phyloP scores from a whole-genome alignment of 2,113 vertebrate species.

The Eclectus roratus region DNA sequence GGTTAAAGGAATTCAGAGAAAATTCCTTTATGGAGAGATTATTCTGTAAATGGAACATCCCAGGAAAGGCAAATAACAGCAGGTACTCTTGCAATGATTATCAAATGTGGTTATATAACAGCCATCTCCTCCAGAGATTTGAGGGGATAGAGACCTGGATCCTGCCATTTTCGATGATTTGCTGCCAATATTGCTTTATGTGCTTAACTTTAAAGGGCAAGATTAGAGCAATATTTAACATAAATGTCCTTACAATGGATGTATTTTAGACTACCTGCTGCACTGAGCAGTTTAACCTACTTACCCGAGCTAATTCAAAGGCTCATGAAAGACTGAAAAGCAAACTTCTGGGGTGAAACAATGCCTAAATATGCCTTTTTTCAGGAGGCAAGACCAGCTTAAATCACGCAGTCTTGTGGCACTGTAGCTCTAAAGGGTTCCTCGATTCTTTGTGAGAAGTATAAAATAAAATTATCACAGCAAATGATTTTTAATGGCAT shows the following conservation, averaged over 20 bases:
- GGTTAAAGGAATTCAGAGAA: conserved; percentile 4
- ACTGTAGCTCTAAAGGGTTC: background rate
- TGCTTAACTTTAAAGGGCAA: conserved; percentile 17
- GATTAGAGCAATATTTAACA: background rate
- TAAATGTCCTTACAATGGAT: background rate
- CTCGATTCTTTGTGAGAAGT: background rate
- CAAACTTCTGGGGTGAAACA: background rate
- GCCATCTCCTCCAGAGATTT: background rate
- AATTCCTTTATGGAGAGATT: conserved; percentile 20
- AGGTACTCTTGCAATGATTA: background rate
- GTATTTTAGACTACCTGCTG: background rate
- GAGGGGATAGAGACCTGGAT: background rate
- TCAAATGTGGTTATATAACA: conserved; percentile 7
- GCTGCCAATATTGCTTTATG: background rate
- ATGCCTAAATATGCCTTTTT: background rate
- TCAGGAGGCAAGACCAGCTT: background rate
- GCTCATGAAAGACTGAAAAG: background rate
- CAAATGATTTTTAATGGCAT: background rate
- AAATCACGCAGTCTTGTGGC: background rate
- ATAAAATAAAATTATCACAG: background rate
- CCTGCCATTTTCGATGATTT: background rate
- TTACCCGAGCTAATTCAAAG: background rate
- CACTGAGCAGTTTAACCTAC: background rate
- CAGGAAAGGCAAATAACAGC: conserved; percentile 6
- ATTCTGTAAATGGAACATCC: background rate